Conservation (phyloP, 2,888 invertebrate genomes). For the Drosophila flavopinicola region DNA sequence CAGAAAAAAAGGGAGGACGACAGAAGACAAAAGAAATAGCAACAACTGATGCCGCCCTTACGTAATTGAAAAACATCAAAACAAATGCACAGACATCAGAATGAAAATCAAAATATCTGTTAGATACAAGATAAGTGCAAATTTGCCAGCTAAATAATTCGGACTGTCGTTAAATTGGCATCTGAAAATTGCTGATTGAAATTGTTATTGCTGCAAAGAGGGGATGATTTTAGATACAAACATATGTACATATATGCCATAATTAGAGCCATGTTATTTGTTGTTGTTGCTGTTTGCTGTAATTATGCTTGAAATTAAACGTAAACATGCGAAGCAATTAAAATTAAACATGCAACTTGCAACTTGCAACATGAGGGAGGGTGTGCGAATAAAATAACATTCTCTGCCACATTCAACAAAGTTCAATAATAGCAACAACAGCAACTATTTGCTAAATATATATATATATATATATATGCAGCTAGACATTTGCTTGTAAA, state of each 20-base stretch:
- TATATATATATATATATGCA: constrained; percentile 29
- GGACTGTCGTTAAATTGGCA: constrained; percentile 23
- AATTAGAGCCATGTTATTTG: constrained; percentile 24
- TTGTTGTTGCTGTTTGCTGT: constrained; percentile 27
- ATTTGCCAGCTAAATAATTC: constrained; percentile 28
- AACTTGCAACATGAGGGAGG: background rate
- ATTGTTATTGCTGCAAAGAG: constrained; percentile 20
- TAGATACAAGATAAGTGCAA: constrained; percentile 60
- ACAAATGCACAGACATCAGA: constrained; percentile 49
- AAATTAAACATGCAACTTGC: constrained; percentile 48
- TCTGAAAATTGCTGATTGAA: constrained; percentile 29
- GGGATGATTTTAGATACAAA: background rate
- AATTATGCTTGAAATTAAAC: constrained; percentile 60
- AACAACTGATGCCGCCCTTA: constrained; percentile 57
- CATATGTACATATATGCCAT: background rate
- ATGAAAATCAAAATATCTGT: constrained; percentile 71
- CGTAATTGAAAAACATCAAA: constrained; percentile 79
- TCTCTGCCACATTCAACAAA: background rate
- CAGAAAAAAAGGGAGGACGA: constrained; percentile 18
- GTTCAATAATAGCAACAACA: constrained; percentile 6
- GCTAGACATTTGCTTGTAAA: constrained; percentile 40
- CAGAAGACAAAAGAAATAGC: constrained; percentile 3
- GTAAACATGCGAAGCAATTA: constrained; percentile 61
- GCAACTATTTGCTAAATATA: no score
- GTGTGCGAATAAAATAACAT: background rate